Percentiles rank a stretch among this genome's conserved stretches.
These are phyloP conservation scores for Caenorhabditis uteleia DNA, from an alignment of 2,888 invertebrate species.

Conservation along the genomic window DNA sequence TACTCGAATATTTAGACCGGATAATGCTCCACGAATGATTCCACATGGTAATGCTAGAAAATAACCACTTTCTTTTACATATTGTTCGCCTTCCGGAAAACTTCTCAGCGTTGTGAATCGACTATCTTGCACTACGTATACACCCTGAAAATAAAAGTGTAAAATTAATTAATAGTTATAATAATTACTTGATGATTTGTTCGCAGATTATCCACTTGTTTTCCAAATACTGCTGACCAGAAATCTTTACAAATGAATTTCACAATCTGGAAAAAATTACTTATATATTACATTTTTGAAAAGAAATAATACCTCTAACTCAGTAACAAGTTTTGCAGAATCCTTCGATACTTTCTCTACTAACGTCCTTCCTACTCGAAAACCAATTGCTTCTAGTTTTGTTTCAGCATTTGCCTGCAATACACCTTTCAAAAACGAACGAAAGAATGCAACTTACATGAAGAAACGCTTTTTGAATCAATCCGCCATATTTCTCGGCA, in stretches of 20 bases:
- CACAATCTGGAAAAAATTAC: conserved; percentile 76
- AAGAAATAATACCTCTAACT: conserved; percentile 78
- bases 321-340: conserved; percentile 80
- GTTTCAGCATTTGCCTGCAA: conserved; percentile 63
- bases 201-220: conserved; percentile 94
- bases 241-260: conserved; percentile 99
- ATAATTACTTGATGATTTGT: conserved; percentile 82
- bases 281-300: background rate
- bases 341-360: conserved; percentile 72
- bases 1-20: conserved; percentile 81
- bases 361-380: conserved; percentile 74
- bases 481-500: conserved; percentile 34
- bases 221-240: conserved; percentile 96
- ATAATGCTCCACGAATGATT: conserved; percentile 88
- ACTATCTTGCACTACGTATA: conserved; percentile 96
- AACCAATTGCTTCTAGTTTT: conserved; percentile 74
- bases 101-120: conserved; percentile 87
- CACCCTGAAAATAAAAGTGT: conserved; percentile 76
- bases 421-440: background rate
- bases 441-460: conserved; percentile 30
- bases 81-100: conserved; percentile 87
- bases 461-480: conserved; percentile 51
- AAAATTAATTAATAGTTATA: conserved; percentile 1
- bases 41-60: conserved; percentile 90
- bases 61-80: conserved; percentile 77